phyloP scores from a whole-genome alignment of 2,113 vertebrate species.

The Leucopternis melanops region DNA sequence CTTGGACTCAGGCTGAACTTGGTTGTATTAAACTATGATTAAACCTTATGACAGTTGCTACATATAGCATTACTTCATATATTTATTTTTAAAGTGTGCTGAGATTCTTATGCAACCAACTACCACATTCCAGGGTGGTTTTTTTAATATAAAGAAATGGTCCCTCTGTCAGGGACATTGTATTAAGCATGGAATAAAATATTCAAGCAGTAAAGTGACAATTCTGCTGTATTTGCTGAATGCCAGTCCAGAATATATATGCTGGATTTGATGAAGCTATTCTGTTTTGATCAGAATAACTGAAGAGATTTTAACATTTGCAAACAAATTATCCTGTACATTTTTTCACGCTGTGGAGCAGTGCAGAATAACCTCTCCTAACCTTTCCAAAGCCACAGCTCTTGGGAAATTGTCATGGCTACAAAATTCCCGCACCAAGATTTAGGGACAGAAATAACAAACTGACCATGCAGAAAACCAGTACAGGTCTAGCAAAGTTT shows the following conservation, averaged over 20 bases:
- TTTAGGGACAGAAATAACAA: neutral
- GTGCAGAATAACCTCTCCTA: neutral
- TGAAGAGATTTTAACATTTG: neutral
- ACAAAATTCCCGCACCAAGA: neutral
- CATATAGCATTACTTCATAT: slow-evolving; percentile 21
- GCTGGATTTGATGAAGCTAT: neutral
- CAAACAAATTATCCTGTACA: neutral
- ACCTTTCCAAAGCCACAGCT: neutral
- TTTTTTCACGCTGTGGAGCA: neutral
- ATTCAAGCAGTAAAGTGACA: neutral
- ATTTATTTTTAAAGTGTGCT: slow-evolving; percentile 8
- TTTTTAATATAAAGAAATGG: neutral
- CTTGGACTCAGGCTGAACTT: slow-evolving; percentile 36
- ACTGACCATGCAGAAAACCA: neutral
- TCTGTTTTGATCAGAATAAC: neutral
- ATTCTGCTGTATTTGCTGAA: neutral
- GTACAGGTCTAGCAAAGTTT: neutral
- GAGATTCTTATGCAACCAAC: neutral
- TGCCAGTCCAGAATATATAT: neutral
- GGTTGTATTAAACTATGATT: slow-evolving; percentile 17
- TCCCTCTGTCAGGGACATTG: neutral
- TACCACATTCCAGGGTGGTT: neutral
- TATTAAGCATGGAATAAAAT: neutral
- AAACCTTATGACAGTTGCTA: neutral
- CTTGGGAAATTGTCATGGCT: neutral